These are phyloP conservation scores for Euphydryas editha DNA, from an alignment of 2,888 invertebrate genomes.

Conservation along the genomic window DNA sequence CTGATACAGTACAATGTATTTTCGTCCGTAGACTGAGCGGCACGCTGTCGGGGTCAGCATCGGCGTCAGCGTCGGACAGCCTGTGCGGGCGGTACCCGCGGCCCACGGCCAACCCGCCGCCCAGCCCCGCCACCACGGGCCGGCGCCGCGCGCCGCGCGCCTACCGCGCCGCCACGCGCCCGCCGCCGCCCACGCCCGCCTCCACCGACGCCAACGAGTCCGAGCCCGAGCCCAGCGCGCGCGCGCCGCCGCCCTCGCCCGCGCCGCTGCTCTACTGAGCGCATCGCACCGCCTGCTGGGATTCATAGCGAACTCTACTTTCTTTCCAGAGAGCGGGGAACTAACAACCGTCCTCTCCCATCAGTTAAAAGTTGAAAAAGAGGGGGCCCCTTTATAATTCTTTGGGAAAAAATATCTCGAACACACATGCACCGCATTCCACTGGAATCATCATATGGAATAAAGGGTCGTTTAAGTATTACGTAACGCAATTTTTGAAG, in stretches of 20 bases:
- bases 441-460: no score
- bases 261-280: constrained; percentile 69
- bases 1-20: no score
- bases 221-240: constrained; percentile 89
- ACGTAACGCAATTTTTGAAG: no score
- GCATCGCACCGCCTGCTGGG: no score
- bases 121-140: constrained; percentile 88
- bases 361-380: no score
- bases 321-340: no score
- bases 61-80: constrained; percentile 84
- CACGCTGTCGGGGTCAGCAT: constrained; percentile 30
- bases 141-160: constrained; percentile 90
- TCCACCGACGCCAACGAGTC: constrained; percentile 97
- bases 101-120: constrained; percentile 95
- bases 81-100: constrained; percentile 89
- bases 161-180: constrained; percentile 92
- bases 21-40: constrained; percentile 19
- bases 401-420: no score
- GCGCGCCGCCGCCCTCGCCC: constrained; percentile 94
- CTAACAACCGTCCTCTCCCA: no score
- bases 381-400: no score
- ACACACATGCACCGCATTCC: no score
- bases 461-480: no score
- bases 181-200: constrained; percentile 97
- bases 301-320: background rate